These are phyloP conservation scores for Coccyzus lansbergi DNA, from an alignment of 2,797 vertebrate genomes.

Conservation along the genomic window DNA sequence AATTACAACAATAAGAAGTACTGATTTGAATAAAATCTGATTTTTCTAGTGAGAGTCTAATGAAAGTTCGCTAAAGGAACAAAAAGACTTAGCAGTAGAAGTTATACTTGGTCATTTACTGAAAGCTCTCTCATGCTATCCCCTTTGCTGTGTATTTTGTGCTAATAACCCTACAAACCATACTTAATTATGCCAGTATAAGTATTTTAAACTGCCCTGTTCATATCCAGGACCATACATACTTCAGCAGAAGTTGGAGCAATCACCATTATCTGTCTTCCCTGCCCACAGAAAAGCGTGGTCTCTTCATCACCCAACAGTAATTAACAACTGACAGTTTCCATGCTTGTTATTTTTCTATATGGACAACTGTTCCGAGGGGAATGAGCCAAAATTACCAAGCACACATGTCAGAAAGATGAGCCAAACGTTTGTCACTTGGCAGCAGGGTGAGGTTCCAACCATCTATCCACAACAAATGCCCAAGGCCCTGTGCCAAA, in stretches of 20 bases:
- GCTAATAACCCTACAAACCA: not conserved
- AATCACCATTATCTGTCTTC: not conserved
- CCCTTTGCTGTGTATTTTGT: not conserved
- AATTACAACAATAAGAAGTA: not conserved
- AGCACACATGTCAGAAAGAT: slow-evolving; percentile 4
- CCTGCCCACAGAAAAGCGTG: not conserved
- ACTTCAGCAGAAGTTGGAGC: not conserved
- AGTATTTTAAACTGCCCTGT: not conserved
- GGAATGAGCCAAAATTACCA: slow-evolving; percentile 22
- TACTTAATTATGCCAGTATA: fast-evolving
- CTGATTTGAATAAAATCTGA: not conserved
- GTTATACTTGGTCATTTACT: not conserved
- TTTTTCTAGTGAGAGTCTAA: not conserved
- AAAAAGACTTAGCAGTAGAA: not conserved
- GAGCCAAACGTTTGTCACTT: not conserved
- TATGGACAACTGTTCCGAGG: not conserved
- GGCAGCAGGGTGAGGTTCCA: not conserved
- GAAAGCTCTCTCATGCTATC: not conserved
- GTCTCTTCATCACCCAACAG: not conserved
- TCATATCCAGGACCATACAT: not conserved
- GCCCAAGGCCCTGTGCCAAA: not conserved
- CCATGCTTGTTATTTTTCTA: not conserved
- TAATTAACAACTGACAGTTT: slow-evolving; percentile 19
- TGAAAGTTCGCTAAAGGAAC: not conserved
- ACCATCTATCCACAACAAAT: not conserved